These are phyloP conservation scores for Trachymyrmex septentrionalis DNA, from an alignment of 1,140 invertebrate species.

Conservation along the genomic window DNA sequence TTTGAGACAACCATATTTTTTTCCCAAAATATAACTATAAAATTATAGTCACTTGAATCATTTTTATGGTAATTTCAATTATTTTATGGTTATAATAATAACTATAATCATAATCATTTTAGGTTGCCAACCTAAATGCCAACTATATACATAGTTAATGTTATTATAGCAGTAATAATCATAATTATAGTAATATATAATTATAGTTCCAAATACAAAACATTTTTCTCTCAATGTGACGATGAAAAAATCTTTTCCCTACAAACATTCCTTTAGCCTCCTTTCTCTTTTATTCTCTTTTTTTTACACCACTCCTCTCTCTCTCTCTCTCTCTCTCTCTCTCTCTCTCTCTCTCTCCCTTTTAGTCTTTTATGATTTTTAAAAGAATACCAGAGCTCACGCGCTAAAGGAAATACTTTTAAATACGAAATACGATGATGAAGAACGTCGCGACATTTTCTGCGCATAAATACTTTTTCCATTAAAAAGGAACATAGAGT, in stretches of 20 bases:
- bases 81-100: no score
- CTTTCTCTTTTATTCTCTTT: not conserved
- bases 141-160: no score
- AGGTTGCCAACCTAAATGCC: no score
- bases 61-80: no score
- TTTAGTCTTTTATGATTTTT: constrained; percentile 31
- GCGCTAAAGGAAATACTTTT: constrained; percentile 33
- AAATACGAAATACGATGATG: constrained; percentile 47
- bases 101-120: no score
- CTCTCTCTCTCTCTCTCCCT: not conserved
- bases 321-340: not conserved
- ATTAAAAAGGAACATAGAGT: constrained; percentile 55
- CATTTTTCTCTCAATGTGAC: not conserved
- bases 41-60: no score
- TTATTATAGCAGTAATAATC: no score
- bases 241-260: constrained; percentile 30
- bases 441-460: constrained; percentile 52
- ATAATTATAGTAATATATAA: no score
- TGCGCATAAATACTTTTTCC: constrained; percentile 61
- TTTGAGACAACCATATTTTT: no score
- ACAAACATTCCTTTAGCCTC: not conserved
- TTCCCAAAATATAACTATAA: no score
- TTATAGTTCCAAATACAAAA: no score
- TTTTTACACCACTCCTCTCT: not conserved
- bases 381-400: constrained; percentile 42